Base-by-base conservation (phyloP, 2,113 vertebrate species). In the Anseranas semipalmata region DNA sequence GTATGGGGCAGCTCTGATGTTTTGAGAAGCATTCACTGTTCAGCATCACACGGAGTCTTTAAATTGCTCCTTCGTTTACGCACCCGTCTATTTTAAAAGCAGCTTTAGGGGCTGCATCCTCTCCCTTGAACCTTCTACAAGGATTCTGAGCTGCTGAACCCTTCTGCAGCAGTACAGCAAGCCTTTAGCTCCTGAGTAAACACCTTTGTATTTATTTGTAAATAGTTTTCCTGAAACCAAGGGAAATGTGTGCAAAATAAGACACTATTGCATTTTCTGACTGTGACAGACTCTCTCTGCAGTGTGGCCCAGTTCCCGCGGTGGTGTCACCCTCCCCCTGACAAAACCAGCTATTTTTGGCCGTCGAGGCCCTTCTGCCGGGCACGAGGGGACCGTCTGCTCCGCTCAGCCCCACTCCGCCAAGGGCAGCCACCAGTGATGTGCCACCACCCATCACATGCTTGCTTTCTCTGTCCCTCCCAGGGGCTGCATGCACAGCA, bases 11-110 rank as follows among this genome's bases (percentile, higher is more conserved):
- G 70, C 85, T 89, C 66, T 50, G 14, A 22, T 92, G 39, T 87
- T 96, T 95, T 94, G 92, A 85, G 85, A 93, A 94, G 32, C 0
- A 2, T 46, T 91, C 1, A 1, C 58, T 81, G 66, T 74, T 87
- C 74, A 74, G 66, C 82, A 65, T 87, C 4, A 33, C 70, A 90
- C 2, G 2, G 62, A 93, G 82, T 91, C 87, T 16, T 19, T 89
- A 68, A 89, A 81, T 82, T 95, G 83, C 87, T 94, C 85, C 85
- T 77, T 89, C 72, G 68, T 70, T 91, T 74, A 82, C 63, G 63
- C 78, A 50, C 62, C 43, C 81, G 6, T 48, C 88, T 95, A 93
- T 95, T 95, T 94, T 85, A 90, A 88, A 77, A 73, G 59, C 33
- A 24, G 48, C 2, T 2, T 67, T 24, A 55, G 52, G 58, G 59